Base-by-base conservation (phyloP, 2,113 vertebrate species). In the Silurus glanis region DNA sequence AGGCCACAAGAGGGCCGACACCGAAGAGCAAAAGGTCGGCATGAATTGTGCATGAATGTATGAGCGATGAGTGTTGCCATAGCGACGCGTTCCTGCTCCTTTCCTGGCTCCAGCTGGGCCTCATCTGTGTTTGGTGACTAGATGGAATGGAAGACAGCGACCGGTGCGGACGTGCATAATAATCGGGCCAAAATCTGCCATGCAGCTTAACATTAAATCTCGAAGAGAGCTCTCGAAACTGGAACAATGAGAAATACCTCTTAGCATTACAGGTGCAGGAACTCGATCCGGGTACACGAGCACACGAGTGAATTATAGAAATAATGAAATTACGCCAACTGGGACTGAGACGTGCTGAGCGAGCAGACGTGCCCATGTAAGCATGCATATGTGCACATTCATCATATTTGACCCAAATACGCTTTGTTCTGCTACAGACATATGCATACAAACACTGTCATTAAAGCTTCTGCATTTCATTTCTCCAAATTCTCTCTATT, bases 11-110 rank as follows among this genome's bases (percentile, higher is more conserved):
- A 80, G 53, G 85, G 83, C 79, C 75, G 88, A 88, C 80, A 64
- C 82, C 21, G 66, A 56, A 88, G 85, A 78, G 56, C 81, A 87
- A 93, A 95, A 95, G 95, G 94, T 95, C 90, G 37, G 79, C 91
- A 96, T 96, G 93, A 96, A 96, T 96, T 95, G 91, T 96, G 90
- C 93, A 96, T 93, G 95, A 95, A 90, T 66, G 91, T 89, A 83
- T 89, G 83, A 87, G 93, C 92, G 90, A 90, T 83, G 90, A 89
- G 83, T 37, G 94, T 96, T 93, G 92, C 94, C 89, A 94, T 93
- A 91, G 94, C 87, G 90, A 95, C 83, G 6, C 16, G 87, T 37
- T 58, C 90, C 93, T 93, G 86, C 69, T 88, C 83, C 56, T 83
- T 87, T 87, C 81, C 82, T 85, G 88, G 72, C 87, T 85, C 91